Evolutionary conservation across 1,140 invertebrate species (phyloP).

Genomic region (Forficula auricularia): DNA sequence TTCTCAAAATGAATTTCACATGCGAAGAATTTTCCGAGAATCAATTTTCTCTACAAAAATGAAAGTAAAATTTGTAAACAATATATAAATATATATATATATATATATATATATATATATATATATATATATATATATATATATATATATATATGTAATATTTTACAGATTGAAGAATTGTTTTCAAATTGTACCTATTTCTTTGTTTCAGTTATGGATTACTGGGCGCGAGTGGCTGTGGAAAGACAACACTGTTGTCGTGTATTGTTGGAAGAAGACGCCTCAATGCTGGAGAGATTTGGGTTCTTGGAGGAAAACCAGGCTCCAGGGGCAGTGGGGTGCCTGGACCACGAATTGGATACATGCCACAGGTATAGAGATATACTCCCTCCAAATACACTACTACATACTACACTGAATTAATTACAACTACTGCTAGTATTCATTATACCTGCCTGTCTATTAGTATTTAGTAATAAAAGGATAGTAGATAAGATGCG

Average conservation of each 20-base stretch:
- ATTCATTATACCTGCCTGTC: too few relatives aligned
- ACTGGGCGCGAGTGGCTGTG: constrained; percentile 68
- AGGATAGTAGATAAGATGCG: too few relatives aligned
- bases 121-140: constrained; percentile 2
- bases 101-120: constrained; percentile 1
- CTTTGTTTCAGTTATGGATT: constrained; percentile 56
- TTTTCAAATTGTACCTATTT: neutral
- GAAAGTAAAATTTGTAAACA: too few relatives aligned
- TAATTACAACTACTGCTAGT: too few relatives aligned
- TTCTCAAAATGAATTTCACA: too few relatives aligned
- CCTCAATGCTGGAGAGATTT: constrained; percentile 67
- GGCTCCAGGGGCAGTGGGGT: constrained; percentile 54
- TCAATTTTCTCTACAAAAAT: too few relatives aligned
- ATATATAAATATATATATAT: constrained; percentile 2
- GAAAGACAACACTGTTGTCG: constrained; percentile 69
- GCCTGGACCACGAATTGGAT: constrained; percentile 64
- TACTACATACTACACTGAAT: too few relatives aligned
- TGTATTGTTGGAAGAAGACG: constrained; percentile 70
- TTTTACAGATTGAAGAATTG: neutral
- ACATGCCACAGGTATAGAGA: too few relatives aligned
- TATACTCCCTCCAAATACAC: too few relatives aligned
- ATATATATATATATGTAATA: too few relatives aligned
- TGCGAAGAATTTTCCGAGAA: too few relatives aligned
- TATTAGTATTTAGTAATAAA: too few relatives aligned
- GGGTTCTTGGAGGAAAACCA: constrained; percentile 68